A percentile compares a stretch with the other conserved stretches of the same genome.
Evolutionary conservation across 2,797 vertebrate species (phyloP).

Genomic region (Thaleichthys pacificus): DNA sequence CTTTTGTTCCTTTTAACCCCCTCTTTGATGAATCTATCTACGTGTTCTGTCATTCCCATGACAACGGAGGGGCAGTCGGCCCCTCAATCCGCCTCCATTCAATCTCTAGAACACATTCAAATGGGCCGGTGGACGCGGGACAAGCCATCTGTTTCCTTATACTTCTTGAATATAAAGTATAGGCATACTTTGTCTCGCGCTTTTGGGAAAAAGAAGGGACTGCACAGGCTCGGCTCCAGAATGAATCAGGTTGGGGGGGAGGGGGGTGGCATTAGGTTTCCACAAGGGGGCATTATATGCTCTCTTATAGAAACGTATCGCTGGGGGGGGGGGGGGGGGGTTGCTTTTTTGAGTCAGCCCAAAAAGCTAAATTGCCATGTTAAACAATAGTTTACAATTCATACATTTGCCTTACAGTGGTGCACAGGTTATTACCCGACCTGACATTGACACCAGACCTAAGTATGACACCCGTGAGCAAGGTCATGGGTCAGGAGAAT

Average conservation of each 20-base stretch:
- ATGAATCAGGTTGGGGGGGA: too few species aligned
- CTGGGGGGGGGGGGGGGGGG: too few species aligned
- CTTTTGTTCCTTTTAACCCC: constrained; percentile 44
- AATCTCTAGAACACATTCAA: neutral
- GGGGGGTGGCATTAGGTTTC: too few species aligned
- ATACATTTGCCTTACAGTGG: neutral
- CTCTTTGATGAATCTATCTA: constrained; percentile 40
- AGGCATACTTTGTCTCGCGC: neutral
- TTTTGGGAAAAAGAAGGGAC: neutral
- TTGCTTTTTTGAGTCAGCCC: too few species aligned
- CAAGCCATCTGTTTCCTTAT: neutral
- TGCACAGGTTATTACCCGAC: too few species aligned
- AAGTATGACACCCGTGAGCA: neutral
- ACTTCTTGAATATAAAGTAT: neutral
- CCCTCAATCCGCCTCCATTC: constrained; percentile 14
- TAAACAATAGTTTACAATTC: neutral
- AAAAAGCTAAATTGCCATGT: neutral
- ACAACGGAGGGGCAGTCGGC: constrained; percentile 46
- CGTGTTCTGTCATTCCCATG: constrained; percentile 59
- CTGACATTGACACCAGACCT: too few species aligned
- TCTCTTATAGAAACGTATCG: too few species aligned
- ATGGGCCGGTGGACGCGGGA: neutral
- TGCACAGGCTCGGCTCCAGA: too few species aligned
- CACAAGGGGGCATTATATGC: too few species aligned
- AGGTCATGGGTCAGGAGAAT: neutral